Conservation (phyloP, 2,797 vertebrate genomes). For the Cynopterus sphinx region DNA sequence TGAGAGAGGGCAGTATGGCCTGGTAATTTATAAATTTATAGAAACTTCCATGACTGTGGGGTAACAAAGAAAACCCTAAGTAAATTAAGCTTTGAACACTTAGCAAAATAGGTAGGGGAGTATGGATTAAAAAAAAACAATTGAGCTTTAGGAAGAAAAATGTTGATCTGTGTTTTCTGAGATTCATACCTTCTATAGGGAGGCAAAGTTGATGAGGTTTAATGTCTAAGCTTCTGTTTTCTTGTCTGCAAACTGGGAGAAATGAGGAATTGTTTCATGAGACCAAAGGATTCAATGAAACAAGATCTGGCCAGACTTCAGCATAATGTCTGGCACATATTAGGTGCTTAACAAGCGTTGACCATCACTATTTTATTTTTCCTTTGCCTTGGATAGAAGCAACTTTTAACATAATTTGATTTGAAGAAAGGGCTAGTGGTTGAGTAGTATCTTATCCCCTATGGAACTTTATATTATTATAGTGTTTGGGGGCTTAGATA, state of each 20-base stretch:
- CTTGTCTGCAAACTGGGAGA: not conserved
- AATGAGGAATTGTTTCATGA: not conserved
- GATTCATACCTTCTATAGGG: not conserved
- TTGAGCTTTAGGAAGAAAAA: not conserved
- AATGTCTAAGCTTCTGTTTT: not conserved
- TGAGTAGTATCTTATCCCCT: not conserved
- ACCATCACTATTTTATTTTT: not conserved
- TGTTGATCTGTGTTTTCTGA: not conserved
- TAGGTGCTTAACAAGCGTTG: not conserved
- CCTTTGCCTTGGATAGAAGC: not conserved
- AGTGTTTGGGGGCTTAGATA: not conserved
- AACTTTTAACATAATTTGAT: not conserved
- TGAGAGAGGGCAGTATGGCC: not conserved
- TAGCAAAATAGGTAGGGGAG: not conserved
- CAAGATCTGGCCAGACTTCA: not conserved
- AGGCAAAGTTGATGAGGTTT: not conserved
- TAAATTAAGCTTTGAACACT: not conserved
- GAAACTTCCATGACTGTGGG: not conserved
- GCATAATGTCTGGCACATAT: not conserved
- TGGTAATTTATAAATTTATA: not conserved
- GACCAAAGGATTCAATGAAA: not conserved
- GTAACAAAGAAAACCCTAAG: not conserved
- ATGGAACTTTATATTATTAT: not conserved
- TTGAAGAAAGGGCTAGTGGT: not conserved
- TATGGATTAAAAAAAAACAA: not conserved